Evolutionary conservation across 1,140 invertebrate genomes (phyloP), one percentile per base, ranked within the genome.

Genomic region (Neotoxoptera formosana): DNA sequence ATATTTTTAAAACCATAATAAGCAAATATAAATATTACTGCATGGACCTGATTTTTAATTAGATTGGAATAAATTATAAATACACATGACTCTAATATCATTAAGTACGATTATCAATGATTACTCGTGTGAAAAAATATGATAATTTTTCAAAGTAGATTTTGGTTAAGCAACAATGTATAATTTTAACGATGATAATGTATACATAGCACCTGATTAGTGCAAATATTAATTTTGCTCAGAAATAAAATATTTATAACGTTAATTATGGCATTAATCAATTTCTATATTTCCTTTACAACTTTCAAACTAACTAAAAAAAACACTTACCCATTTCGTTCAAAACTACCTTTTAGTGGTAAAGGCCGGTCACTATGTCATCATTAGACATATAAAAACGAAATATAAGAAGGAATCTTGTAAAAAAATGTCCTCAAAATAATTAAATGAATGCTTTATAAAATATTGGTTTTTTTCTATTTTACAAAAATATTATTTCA

Each of bases 191-290:
- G 25, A n/a, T 76, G 60, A 76, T 86, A 41, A 86, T 48, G 14
- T 47, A n/a, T 87, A 47, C 41, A 17, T n/a, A 47, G 25, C 41
- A 48, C 25, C 41, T 87, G 84, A 87, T 87, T 47, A 87, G 41
- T 47, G 30, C 84, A 87, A 87, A 87, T 25, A 83, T 83, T 23
- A n/a, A 76, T 76, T n/a, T n/a, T 76, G 60, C 60, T 76, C 30
- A 76, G n/a, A 76, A 84, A 84, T 41, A 84, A 84, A 83, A 83
- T 41, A 41, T 41, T 84, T 25, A 25, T 84, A 84, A 45, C 83
- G 9, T 84, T 84, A 3, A 11, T 11, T 7, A 76, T 76, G 14
- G 14, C 14, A n/a, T 76, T n/a, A 76, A 76, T 76, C 30, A 76
- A n/a, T 76, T 76, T 51, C 17, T 76, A 67, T n/a, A 67, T n/a